Conservation (phyloP, 1,140 invertebrate genomes). For the Eupristina koningsbergeri region DNA sequence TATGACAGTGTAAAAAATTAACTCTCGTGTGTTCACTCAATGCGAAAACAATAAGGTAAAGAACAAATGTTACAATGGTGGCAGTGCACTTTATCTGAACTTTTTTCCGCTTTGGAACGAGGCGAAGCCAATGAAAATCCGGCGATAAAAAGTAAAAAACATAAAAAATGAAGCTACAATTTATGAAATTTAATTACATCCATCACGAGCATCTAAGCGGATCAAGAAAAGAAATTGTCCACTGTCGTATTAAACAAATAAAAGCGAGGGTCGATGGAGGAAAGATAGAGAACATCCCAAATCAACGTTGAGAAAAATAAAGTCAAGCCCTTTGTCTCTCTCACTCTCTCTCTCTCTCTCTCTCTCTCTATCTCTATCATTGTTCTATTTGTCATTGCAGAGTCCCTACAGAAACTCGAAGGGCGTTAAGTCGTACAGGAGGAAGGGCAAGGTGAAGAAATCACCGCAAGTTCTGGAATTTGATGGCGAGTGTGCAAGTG, state of each 20-base stretch:
- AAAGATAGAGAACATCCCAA: not conserved
- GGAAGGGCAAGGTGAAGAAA: not conserved
- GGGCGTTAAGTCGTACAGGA: not conserved
- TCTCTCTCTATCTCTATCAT: too few relatives aligned
- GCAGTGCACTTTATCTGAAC: not conserved
- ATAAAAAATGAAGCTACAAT: not conserved
- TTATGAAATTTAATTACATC: not conserved
- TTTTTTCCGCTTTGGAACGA: not conserved
- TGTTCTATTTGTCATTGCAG: not conserved
- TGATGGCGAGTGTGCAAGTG: not conserved
- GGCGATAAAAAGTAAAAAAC: too few relatives aligned
- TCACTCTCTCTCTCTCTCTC: not conserved
- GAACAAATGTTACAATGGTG: not conserved
- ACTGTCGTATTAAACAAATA: not conserved
- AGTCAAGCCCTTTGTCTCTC: not conserved
- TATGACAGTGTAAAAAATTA: not conserved
- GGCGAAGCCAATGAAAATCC: too few relatives aligned
- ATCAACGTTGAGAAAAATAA: not conserved
- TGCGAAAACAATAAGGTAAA: not conserved
- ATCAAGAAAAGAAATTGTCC: not conserved
- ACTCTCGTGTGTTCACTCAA: not conserved
- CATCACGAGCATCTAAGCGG: not conserved
- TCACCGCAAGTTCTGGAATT: not conserved
- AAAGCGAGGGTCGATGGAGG: not conserved
- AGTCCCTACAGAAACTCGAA: not conserved